Base-by-base conservation (phyloP, 1,140 invertebrate genomes). In the Drosophila athabasca region DNA sequence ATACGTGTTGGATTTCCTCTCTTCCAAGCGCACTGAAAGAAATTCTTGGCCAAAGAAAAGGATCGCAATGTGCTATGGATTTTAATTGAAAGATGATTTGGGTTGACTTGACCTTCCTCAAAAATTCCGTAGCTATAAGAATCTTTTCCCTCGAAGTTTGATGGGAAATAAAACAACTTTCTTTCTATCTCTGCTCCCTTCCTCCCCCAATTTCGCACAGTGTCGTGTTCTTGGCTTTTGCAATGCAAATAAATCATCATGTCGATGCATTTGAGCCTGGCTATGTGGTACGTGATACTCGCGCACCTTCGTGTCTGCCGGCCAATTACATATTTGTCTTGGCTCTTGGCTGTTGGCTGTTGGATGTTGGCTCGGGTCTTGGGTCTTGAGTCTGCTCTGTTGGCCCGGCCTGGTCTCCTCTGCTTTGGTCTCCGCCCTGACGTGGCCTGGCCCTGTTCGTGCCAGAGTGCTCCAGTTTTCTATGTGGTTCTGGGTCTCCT, bases 161-260 rank as follows among this genome's bases (percentile, higher is more conserved):
- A 31, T 31, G 31, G 31, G 31, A 31, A 31, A 9, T 29, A 6
- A 9, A 31, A 31, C 3, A 9, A 31, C 8, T 31, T 31, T 31
- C 31, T 13, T 39, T 39, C 35, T 39, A 0, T 35, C n/a, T 22
- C 26, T 5, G 24, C 13, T 7, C 17, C n/a, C 7, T 22, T 22
- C 43, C 7, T 11, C 5, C 29, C 24, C 29, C n/a, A 11, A 26
- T 59, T 60, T 53, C 29, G 44, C 31, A 11, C 58, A 51, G 46
- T 72, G 60, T 50, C 19, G 3, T 22, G 29, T 57, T 65, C 73
- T 81, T 74, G 71, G 49, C 19, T 52, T 74, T 82, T 59, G 75
- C 79, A 87, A 87, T 87, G 85, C 81, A 83, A 87, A 87, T 87
- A 87, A 89, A 87, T 88, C 82, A 88, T 88, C 79, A 72, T 78